phyloP scores from a whole-genome alignment of 2,888 invertebrate species.

The Nasonovia ribisnigri region DNA sequence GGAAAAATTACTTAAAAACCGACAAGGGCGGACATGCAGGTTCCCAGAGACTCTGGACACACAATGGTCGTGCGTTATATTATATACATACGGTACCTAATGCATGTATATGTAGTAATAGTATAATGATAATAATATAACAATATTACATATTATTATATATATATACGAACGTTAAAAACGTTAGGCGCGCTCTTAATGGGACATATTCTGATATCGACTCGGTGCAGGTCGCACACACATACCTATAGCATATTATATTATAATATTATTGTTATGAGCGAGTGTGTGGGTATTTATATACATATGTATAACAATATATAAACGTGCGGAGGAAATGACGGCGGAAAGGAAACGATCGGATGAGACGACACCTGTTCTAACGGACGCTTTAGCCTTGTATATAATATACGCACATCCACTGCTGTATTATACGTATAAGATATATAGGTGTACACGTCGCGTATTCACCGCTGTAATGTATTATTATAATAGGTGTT shows the following conservation, averaged over 20 bases:
- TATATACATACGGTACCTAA: neutral
- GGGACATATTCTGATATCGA: constrained; percentile 29
- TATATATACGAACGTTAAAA: constrained; percentile 25
- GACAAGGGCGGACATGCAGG: constrained; percentile 19
- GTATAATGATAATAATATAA: neutral
- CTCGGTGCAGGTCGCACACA: neutral
- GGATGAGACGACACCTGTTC: constrained; percentile 62
- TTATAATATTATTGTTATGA: neutral
- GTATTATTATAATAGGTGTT: constrained; percentile 21
- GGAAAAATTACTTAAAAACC: neutral
- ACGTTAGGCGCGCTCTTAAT: neutral
- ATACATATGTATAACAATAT: neutral
- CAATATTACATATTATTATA: neutral
- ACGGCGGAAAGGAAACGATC: constrained; percentile 63
- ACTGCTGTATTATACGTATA: neutral
- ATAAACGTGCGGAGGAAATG: constrained; percentile 47
- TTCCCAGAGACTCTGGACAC: constrained; percentile 23
- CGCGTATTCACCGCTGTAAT: neutral
- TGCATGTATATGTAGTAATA: neutral
- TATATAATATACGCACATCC: neutral
- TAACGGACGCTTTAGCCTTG: constrained; percentile 63
- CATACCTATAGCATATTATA: neutral
- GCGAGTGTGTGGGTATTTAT: neutral
- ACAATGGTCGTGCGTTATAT: neutral
- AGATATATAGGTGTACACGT: neutral